Evolutionary conservation across 2,888 invertebrate genomes (phyloP).

Genomic region (Caenorhabditis sp.): DNA sequence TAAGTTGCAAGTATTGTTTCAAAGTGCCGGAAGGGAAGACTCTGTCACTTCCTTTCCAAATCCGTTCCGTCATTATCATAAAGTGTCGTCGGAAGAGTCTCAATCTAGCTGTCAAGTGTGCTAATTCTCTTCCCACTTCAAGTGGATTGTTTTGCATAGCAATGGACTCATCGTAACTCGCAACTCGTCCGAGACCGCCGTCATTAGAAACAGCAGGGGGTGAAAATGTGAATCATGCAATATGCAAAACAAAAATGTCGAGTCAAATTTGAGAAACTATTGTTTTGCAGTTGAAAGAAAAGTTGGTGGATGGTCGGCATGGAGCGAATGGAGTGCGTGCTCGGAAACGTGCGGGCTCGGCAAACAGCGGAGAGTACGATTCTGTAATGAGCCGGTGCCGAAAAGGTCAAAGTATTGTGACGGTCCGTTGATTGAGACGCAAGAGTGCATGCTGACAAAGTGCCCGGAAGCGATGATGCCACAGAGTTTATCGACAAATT

Average conservation of each 20-base stretch:
- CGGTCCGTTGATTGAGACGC: conserved; percentile 67
- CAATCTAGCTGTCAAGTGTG: conserved; percentile 55
- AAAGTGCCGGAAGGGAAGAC: conserved; percentile 15
- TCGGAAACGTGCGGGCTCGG: conserved; percentile 69
- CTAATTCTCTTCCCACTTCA: conserved; percentile 46
- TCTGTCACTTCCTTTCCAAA: conserved; percentile 39
- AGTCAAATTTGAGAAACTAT: conserved; percentile 28
- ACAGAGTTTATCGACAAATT: conserved; percentile 59
- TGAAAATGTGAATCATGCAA: conserved; percentile 10
- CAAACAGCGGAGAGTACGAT: conserved; percentile 63
- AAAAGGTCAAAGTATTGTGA: conserved; percentile 68
- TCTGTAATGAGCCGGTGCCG: conserved; percentile 70
- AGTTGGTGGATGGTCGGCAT: conserved; percentile 70
- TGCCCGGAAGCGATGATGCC: conserved; percentile 68
- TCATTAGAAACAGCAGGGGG: conserved; percentile 20
- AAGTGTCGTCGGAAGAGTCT: conserved; percentile 41
- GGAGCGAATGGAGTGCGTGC: conserved; percentile 70
- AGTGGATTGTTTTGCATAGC: conserved; percentile 59
- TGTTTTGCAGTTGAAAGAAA: conserved; percentile 68
- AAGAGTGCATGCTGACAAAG: conserved; percentile 57
- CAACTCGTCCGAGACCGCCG: background rate
- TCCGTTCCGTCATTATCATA: conserved; percentile 54
- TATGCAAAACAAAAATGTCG: conserved; percentile 2
- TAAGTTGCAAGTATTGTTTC: conserved; percentile 30
- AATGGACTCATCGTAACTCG: conserved; percentile 47